Evolutionary conservation across 1,140 invertebrate genomes (phyloP).

Genomic region (Aphelinus atriplicis): DNA sequence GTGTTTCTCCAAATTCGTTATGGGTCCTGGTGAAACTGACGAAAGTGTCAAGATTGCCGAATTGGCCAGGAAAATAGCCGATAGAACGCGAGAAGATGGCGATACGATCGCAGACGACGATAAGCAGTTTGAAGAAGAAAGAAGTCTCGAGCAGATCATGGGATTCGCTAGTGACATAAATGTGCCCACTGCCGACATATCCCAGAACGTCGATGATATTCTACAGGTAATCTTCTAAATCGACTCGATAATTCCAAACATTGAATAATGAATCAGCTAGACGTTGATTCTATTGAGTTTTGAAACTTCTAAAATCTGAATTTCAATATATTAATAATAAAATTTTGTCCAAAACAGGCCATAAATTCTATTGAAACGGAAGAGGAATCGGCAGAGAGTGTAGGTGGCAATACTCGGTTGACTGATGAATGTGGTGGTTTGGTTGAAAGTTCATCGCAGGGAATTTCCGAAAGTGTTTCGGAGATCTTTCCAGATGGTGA

Average conservation of each 20-base stretch:
- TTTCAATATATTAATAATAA: background rate
- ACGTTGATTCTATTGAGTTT: background rate
- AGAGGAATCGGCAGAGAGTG: conserved; percentile 55
- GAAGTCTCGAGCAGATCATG: conserved; percentile 56
- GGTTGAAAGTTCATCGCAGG: conserved; percentile 43
- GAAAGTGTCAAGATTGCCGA: conserved; percentile 38
- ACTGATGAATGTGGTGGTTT: conserved; percentile 2
- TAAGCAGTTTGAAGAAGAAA: conserved; percentile 23
- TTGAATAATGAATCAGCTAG: too few species aligned
- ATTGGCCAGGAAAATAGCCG: conserved; percentile 50
- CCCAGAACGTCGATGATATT: conserved; percentile 71
- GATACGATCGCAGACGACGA: conserved; percentile 29
- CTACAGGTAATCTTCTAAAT: conserved; percentile 64
- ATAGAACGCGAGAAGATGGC: conserved; percentile 40
- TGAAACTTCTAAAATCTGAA: background rate
- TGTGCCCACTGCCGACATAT: conserved; percentile 61
- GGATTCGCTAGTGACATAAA: conserved; percentile 48
- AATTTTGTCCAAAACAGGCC: conserved; percentile 22
- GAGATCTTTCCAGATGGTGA: conserved; percentile 69
- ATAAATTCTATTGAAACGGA: conserved; percentile 74
- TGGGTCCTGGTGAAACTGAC: conserved; percentile 56
- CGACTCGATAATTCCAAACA: too few species aligned
- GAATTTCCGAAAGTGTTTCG: conserved; percentile 62
- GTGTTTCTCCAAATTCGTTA: conserved; percentile 67
- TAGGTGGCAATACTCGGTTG: conserved; percentile 26